Base-by-base conservation (phyloP, 2,113 vertebrate genomes). In the Amphilophus citrinellus region DNA sequence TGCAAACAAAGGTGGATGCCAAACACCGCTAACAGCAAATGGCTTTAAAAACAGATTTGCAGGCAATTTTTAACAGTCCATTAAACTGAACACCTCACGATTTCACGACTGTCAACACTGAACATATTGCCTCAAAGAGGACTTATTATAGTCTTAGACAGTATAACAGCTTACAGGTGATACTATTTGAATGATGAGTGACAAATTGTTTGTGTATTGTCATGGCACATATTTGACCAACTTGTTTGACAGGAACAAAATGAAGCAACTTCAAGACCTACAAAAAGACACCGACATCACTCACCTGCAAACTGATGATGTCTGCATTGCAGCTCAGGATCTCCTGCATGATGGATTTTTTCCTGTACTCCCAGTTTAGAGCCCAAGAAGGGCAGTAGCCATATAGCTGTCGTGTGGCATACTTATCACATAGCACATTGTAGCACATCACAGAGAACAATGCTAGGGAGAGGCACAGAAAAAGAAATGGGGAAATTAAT, bases 391-490 rank as follows among this genome's bases (percentile, higher is more conserved):
- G 98, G 91, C 98, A 99, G 92, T 99, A 99, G 94, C 98, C 98
- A 65, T 99, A 99, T 61, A 99, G 96, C 96, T 99, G 98, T 86
- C 98, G 96, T 61, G 98, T 99, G 91, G 98, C 98, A 1, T 99
- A 99, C 89, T 99, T 99, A 93, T 99, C 98, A 95, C 98, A 99
- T 71, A 99, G 97, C 61, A 99, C 98, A 56, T 99, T 99, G 96
- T 99, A 99, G 96, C 98, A 99, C 98, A 99, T 99, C 92, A 99
- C 98, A 84, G 98, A 99, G 92, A 99, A 99, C 92, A 99, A 96
- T 56, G 98, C 98, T 99, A 9, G 20, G 27, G 63, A 37, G 35
- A 53, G 50, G 78, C 83, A 85, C 27, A 71, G 37, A 3, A 84
- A 7, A 87, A 57, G 11, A 87, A 79, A 53, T 17, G 3, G 5